Evolutionary conservation across 2,888 invertebrate genomes (phyloP).

Genomic region (Seira ritae): DNA sequence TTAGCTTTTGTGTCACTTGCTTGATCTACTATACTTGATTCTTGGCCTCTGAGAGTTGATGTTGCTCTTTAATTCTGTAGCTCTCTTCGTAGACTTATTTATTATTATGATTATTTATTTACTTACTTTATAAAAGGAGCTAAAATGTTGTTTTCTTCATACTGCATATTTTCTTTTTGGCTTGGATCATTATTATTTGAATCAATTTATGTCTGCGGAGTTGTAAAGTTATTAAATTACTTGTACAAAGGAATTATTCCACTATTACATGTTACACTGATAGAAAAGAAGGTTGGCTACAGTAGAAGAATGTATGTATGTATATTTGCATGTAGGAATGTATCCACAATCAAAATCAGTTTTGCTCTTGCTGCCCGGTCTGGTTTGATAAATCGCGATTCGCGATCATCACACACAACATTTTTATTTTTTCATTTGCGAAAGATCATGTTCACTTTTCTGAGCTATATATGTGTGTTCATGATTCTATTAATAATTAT

Average conservation of each 20-base stretch:
- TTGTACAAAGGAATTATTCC: background rate
- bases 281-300: background rate
- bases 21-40: constrained; percentile 6
- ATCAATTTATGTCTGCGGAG: constrained; percentile 15
- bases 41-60: too few species aligned
- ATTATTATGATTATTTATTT: constrained; percentile 23
- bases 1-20: constrained; percentile 18
- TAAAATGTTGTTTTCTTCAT: constrained; percentile 10
- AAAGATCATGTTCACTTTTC: constrained; percentile 17
- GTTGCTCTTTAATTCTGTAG: too few species aligned
- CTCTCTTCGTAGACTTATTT: constrained; percentile 5
- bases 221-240: constrained; percentile 13
- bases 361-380: background rate
- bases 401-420: background rate
- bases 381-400: background rate
- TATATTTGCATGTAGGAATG: too few species aligned
- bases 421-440: background rate
- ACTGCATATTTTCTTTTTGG: background rate
- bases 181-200: constrained; percentile 14
- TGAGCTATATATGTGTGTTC: background rate
- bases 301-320: too few species aligned
- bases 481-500: background rate
- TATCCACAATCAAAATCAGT: too few species aligned
- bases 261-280: background rate
- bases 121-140: constrained; percentile 24